Percentiles rank a stretch among this genome's conserved stretches.
Evolutionary conservation across 1,140 invertebrate species (phyloP).

Genomic region (Drosophila athabasca): DNA sequence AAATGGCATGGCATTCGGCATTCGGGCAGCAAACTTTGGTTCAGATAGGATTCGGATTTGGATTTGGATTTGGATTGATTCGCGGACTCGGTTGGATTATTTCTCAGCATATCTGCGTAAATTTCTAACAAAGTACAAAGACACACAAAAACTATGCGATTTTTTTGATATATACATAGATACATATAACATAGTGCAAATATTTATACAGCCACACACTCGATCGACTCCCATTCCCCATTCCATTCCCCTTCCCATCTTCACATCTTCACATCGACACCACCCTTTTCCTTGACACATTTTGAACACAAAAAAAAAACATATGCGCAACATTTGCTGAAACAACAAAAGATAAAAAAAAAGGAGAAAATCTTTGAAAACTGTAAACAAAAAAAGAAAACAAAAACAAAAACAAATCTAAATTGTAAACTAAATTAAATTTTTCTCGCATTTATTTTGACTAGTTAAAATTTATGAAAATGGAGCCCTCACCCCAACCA

Average conservation of each 20-base stretch:
- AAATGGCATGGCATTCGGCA: slow-evolving; percentile 19
- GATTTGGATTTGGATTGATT: slow-evolving; percentile 48
- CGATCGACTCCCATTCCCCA: too few species aligned
- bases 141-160: slow-evolving; percentile 55
- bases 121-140: slow-evolving; percentile 80
- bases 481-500: slow-evolving; percentile 10
- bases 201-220: slow-evolving; percentile 49
- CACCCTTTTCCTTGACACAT: slow-evolving; percentile 34
- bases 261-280: slow-evolving; percentile 10
- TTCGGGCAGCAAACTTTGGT: slow-evolving; percentile 28
- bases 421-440: slow-evolving; percentile 62
- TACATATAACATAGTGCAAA: slow-evolving; percentile 61
- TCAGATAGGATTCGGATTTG: slow-evolving; percentile 40
- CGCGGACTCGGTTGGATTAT: slow-evolving; percentile 73
- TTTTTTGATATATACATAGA: slow-evolving; percentile 42
- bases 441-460: slow-evolving; percentile 64
- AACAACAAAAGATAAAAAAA: slow-evolving; percentile 18
- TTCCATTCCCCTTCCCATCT: not conserved
- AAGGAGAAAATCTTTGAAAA: slow-evolving; percentile 20
- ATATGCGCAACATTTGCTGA: slow-evolving; percentile 75
- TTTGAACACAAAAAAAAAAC: slow-evolving; percentile 43
- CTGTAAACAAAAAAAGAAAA: slow-evolving; percentile 5
- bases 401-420: slow-evolving; percentile 30
- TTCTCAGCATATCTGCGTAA: slow-evolving; percentile 74
- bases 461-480: slow-evolving; percentile 71